Conservation (phyloP, 2,113 vertebrate species). For the Ageneiosus marmoratus region DNA sequence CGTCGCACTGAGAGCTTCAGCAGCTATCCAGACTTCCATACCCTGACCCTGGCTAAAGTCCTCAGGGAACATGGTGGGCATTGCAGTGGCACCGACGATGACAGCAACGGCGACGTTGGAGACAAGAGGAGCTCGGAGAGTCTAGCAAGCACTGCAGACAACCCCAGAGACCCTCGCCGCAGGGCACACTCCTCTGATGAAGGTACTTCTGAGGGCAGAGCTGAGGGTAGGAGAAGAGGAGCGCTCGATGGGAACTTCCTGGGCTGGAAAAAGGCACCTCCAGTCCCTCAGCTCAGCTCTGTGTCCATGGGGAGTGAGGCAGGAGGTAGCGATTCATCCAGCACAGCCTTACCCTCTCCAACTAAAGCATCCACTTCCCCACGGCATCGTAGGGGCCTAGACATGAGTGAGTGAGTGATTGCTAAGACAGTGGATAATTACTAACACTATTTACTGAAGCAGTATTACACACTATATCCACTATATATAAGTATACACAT, state of each 20-base stretch:
- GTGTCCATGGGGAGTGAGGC: constrained; percentile 79
- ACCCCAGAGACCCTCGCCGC: constrained; percentile 74
- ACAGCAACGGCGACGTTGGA: constrained; percentile 66
- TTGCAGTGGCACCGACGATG: constrained; percentile 58
- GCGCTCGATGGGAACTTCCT: constrained; percentile 87
- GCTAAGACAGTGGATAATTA: background rate
- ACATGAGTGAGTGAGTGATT: constrained; percentile 78
- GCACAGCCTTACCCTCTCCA: constrained; percentile 85
- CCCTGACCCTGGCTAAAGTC: constrained; percentile 78
- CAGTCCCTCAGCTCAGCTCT: constrained; percentile 78
- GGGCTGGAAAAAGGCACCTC: constrained; percentile 80
- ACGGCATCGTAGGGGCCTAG: constrained; percentile 80
- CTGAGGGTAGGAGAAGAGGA: constrained; percentile 74
- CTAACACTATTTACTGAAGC: constrained; percentile 20
- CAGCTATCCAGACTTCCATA: constrained; percentile 91
- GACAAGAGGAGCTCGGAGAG: constrained; percentile 79
- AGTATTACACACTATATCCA: background rate
- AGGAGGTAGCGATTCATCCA: constrained; percentile 84
- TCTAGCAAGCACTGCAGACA: constrained; percentile 73
- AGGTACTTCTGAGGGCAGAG: constrained; percentile 66
- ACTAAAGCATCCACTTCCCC: constrained; percentile 88
- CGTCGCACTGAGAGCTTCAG: constrained; percentile 93
- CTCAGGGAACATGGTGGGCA: constrained; percentile 71
- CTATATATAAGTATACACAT: background rate
- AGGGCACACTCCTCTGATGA: constrained; percentile 75